Percentiles rank a stretch among this genome's conserved stretches.
Evolutionary conservation across 92 coral and sea anemone genomes (phyloP).

Genomic region (Epizoanthus ramosus): DNA sequence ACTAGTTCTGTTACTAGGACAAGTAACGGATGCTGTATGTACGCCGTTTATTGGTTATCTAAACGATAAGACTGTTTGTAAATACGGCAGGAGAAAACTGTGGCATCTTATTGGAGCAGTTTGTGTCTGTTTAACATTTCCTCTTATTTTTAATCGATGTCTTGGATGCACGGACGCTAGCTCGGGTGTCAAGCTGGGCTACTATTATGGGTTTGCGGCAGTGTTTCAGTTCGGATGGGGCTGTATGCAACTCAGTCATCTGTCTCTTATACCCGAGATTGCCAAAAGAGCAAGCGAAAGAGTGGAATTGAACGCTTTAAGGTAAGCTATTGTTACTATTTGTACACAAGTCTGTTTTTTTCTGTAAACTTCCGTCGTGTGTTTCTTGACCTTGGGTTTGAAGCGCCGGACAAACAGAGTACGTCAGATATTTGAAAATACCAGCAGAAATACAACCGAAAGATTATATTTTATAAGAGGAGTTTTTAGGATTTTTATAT

Average conservation of each 20-base stretch:
- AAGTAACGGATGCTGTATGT: constrained; percentile 76
- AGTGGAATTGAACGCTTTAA: constrained; percentile 81
- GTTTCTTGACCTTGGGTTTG: too few species aligned
- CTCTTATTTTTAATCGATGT: constrained; percentile 70
- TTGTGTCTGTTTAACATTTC: constrained; percentile 65
- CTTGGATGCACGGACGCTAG: constrained; percentile 60
- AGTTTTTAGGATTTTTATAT: too few species aligned
- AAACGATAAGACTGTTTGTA: constrained; percentile 85
- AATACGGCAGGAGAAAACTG: constrained; percentile 82
- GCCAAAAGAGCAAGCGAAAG: constrained; percentile 69
- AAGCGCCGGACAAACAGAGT: too few species aligned
- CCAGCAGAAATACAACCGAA: too few species aligned
- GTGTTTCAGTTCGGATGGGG: constrained; percentile 95
- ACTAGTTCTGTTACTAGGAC: constrained; percentile 76
- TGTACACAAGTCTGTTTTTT: too few species aligned
- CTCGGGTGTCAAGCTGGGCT: constrained; percentile 65
- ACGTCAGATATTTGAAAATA: too few species aligned
- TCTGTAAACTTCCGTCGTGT: too few species aligned
- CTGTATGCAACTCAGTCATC: constrained; percentile 83
- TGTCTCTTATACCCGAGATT: constrained; percentile 82
- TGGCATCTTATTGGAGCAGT: constrained; percentile 83
- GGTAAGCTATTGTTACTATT: constrained; percentile 48
- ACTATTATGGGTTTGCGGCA: constrained; percentile 76
- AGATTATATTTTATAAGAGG: too few species aligned
- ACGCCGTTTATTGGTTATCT: constrained; percentile 87